Percentiles rank a stretch among this genome's conserved stretches.
Conservation (phyloP, 2,113 vertebrate genomes). For the Phaethornis superciliosus region DNA sequence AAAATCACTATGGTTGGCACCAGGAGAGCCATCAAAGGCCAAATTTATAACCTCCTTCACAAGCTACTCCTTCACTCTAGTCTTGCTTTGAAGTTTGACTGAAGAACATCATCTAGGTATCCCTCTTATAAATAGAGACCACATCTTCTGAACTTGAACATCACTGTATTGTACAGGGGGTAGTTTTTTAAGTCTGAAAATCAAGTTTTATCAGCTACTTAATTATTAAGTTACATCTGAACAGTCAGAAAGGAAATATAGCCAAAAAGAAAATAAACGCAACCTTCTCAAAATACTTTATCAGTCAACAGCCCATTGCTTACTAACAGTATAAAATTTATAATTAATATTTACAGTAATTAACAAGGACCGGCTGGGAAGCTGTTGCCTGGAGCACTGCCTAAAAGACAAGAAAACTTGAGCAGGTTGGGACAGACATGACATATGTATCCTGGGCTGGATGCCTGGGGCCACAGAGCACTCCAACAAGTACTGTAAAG, state of each 20-base stretch:
- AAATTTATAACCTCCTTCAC: neutral
- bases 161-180: neutral
- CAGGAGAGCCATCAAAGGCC: neutral
- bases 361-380: neutral
- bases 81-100: neutral
- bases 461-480: neutral
- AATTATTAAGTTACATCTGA: neutral
- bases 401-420: neutral
- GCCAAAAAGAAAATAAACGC: neutral
- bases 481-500: neutral
- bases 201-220: neutral
- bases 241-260: neutral
- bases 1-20: neutral
- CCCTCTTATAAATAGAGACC: neutral
- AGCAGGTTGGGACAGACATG: neutral
- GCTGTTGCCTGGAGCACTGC: neutral
- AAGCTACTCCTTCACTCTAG: neutral
- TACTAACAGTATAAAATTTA: neutral
- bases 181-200: neutral
- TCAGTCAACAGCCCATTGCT: neutral
- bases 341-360: neutral
- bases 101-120: neutral
- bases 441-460: neutral
- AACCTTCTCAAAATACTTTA: neutral
- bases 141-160: neutral